Evolutionary conservation across 2,888 invertebrate genomes (phyloP), one percentile per base, ranked within the genome.

Genomic region (Drosophila eohydei): DNA sequence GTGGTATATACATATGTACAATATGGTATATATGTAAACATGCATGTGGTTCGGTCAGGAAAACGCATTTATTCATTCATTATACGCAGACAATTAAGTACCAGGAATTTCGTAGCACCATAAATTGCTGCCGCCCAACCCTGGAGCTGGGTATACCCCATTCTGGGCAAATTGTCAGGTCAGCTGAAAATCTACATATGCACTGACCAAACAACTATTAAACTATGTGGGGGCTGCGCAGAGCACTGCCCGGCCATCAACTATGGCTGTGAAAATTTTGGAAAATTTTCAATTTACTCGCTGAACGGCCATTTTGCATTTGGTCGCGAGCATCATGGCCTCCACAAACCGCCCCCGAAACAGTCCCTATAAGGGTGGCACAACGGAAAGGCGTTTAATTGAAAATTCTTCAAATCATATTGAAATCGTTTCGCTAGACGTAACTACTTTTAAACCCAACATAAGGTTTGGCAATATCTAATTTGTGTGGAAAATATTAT

Each of bases 11-110:
- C 14, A 14, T 14, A 14, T 21, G 38, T 8, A 34, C 34, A 34
- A 8, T 34, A 38, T 38, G 14, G 32, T 26, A 41, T 21, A 4
- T 34, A 34, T 30, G 43, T 51, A 41, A 38, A 54, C 41, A 7
- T 4, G 55, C 16, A 26, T 60, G 41, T 30, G 38, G 43, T 50
- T 7, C 28, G 48, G 50, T 21, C 14, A 48, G 66, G 65, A 58
- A 59, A 71, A 72, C 68, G 79, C 87, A 83, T 88, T 88, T 82
- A 90, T 89, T 89, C 90, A 90, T 91, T 89, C 86, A 85, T 83
- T 88, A 83, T 83, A 84, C 78, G 90, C 89, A 89, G 85, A 81
- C 90, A 88, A 91, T 91, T 88, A 83, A 89, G 81, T 89, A 74
- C 78, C 86, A 80, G 90, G 88, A 90, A 90, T 90, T 91, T 91